Percentiles rank a stretch among this genome's conserved stretches.
phyloP scores from a whole-genome alignment of 1,140 invertebrate genomes.

The Galendromus occidentalis region DNA sequence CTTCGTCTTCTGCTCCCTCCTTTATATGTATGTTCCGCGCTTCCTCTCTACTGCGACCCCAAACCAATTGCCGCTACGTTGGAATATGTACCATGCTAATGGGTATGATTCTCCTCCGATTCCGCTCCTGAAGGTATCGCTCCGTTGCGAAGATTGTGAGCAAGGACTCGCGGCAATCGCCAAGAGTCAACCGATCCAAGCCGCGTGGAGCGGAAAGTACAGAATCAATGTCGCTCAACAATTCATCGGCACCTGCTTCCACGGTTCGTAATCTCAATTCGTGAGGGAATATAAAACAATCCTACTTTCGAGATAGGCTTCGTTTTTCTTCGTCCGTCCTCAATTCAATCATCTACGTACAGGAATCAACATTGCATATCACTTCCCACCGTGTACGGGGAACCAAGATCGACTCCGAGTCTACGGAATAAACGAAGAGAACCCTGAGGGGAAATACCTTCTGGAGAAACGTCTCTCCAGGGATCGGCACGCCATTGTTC shows the following conservation, averaged over 20 bases:
- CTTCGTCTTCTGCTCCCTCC: slow-evolving; percentile 2
- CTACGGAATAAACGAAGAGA: slow-evolving; percentile 15
- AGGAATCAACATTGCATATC: slow-evolving; percentile 18
- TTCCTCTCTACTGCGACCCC: no score
- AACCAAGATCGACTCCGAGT: slow-evolving; percentile 19
- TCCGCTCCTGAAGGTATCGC: not conserved
- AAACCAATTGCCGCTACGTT: no score
- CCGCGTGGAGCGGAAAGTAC: slow-evolving; percentile 19
- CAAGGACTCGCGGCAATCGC: slow-evolving; percentile 8
- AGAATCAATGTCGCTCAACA: slow-evolving; percentile 17
- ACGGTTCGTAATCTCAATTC: not conserved
- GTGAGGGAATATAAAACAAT: not conserved
- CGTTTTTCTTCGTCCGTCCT: not conserved
- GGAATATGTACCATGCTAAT: not conserved
- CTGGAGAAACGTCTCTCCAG: slow-evolving; percentile 17
- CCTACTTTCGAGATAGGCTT: not conserved
- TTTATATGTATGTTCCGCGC: no score
- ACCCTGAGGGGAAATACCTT: slow-evolving; percentile 16
- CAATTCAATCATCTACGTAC: not conserved
- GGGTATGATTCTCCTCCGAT: not conserved
- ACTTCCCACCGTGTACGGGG: slow-evolving; percentile 18
- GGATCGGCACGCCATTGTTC: slow-evolving; percentile 16
- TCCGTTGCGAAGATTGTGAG: slow-evolving; percentile 1
- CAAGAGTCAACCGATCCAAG: slow-evolving; percentile 17
- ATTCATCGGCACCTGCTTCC: slow-evolving; percentile 15